Conservation (phyloP, 2,888 invertebrate species). For the Strigamia crassipes region DNA sequence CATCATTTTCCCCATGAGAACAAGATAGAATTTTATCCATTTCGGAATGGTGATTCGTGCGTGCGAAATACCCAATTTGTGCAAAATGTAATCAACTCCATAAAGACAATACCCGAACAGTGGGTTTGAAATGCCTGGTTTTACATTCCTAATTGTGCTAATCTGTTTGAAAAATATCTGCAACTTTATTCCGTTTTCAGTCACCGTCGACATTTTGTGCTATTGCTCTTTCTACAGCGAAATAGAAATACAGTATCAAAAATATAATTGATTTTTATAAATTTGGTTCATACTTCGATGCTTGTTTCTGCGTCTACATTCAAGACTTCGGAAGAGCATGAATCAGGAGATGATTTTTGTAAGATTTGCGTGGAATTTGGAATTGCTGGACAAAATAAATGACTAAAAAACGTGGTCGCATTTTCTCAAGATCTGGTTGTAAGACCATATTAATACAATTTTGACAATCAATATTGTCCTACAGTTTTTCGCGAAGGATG, state of each 20-base stretch:
- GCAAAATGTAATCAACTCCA: constrained; percentile 96
- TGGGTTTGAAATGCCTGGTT: constrained; percentile 96
- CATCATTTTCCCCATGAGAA: constrained; percentile 62
- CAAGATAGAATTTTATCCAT: constrained; percentile 91
- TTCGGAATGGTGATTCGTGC: constrained; percentile 98
- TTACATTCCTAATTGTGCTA: constrained; percentile 89
- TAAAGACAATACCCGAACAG: constrained; percentile 74
- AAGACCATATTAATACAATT: too few species aligned
- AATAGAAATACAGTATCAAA: too few species aligned
- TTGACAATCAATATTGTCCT: too few species aligned
- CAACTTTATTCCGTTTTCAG: constrained; percentile 53
- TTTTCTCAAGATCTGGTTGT: too few species aligned
- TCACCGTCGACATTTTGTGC: constrained; percentile 52
- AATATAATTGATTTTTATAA: not conserved
- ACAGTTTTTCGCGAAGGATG: too few species aligned
- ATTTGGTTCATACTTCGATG: constrained; percentile 68
- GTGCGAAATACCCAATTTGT: constrained; percentile 96
- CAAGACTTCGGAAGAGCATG: too few species aligned
- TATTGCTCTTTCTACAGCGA: constrained; percentile 39
- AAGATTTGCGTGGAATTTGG: too few species aligned
- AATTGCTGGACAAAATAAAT: too few species aligned
- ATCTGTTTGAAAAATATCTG: constrained; percentile 69
- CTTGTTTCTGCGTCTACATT: too few species aligned
- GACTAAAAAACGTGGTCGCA: too few species aligned
- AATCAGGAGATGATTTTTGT: too few species aligned